Base-by-base conservation (phyloP, 2,888 invertebrate genomes). In the Scaptomyza parva region DNA sequence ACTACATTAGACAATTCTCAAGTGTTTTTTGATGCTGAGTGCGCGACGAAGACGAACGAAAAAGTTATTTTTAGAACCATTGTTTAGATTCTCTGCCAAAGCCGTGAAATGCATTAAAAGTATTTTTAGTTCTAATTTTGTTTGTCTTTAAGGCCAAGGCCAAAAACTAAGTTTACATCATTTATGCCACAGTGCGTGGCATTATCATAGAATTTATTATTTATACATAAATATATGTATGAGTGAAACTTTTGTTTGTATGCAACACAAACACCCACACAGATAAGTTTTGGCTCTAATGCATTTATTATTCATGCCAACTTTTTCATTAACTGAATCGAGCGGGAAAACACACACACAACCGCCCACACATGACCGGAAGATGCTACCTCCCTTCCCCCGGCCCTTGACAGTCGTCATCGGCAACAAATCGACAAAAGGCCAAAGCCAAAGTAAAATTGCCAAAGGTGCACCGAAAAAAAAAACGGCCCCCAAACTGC, bases 291-390 rank as follows among this genome's bases (percentile, higher is more conserved):
- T 24, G 26, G 26, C 60, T 74, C 62, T 72, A 84, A 72, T 88
- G 88, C 87, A 84, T 85, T 87, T 87, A 85, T 88, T 85, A 85
- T 88, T 81, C 88, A 86, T 76, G 76, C 60, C 78, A 83, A 83
- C 88, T 88, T 88, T 88, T 88, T 85, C 88, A 85, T 85, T 88
- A 88, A 70, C 67, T 63, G 43, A 35, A 47, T 63, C 14, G 35
- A 41, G 62, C 40, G 45, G 41, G 54, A 45, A 52, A 52, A 14
- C 14, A 30, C 30, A 30, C 30, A 30, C 2, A 28, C 28, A 28
- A 2, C 17, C 54, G 63, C 69, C 76, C 73, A 76, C 79, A 72
- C 70, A 72, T 76, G 65, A 55, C 78, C 82, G 66, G 57, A 66
- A 66, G 78, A 67, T 53, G 72, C 20, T 33, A 54, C 18, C 2